A percentile compares a stretch with the other conserved stretches of the same genome.
Conservation (phyloP, 2,797 vertebrate species). For the Gallinago nigripennis region DNA sequence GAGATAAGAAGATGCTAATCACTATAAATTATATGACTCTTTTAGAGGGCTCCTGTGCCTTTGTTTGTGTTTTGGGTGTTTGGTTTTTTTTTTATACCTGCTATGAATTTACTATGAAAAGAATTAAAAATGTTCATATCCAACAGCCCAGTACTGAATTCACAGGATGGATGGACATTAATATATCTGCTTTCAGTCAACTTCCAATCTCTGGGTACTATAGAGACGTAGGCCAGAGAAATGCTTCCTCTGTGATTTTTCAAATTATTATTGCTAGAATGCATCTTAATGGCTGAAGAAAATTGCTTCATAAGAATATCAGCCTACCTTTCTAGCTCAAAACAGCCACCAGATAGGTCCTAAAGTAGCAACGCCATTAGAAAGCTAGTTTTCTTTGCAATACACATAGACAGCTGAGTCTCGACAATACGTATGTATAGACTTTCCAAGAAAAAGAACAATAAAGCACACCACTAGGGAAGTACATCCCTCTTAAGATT, state of each 20-base stretch:
- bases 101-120: background rate
- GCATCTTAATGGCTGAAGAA: background rate
- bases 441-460: background rate
- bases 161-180: background rate
- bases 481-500: background rate
- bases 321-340: background rate
- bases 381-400: background rate
- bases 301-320: background rate
- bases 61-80: too few species aligned
- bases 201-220: background rate
- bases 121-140: background rate
- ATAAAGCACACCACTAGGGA: background rate
- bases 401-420: background rate
- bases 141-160: background rate
- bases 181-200: background rate
- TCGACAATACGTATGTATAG: background rate
- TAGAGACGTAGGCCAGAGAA: background rate
- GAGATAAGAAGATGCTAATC: background rate
- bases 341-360: background rate
- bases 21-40: background rate
- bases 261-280: background rate
- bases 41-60: background rate
- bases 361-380: background rate
- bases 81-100: background rate
- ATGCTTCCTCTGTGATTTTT: background rate